Evolutionary conservation across 1,140 invertebrate species (phyloP).

Genomic region (Polypedilum vanderplanki): DNA sequence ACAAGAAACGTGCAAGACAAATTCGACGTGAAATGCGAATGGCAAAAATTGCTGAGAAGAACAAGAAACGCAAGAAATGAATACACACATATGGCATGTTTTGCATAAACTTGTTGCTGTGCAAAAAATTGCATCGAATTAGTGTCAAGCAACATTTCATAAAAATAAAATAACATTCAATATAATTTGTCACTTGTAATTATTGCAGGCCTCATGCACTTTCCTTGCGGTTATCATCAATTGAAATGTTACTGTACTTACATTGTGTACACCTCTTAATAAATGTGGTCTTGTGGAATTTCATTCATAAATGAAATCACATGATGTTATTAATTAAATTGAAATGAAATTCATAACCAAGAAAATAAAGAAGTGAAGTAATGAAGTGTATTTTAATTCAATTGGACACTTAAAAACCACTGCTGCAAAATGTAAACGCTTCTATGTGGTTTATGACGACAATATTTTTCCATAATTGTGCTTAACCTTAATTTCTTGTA

Average conservation of each 20-base stretch:
- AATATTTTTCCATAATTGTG: too few species aligned
- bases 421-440: not conserved
- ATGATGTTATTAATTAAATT: not conserved
- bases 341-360: not conserved
- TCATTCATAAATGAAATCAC: not conserved
- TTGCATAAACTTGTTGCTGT: slow-evolving; percentile 4
- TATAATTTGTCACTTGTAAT: slow-evolving; percentile 14
- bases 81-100: not conserved
- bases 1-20: slow-evolving; percentile 44
- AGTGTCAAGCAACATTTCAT: slow-evolving; percentile 7
- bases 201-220: slow-evolving; percentile 4
- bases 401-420: not conserved
- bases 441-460: too few species aligned
- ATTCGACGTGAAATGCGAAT: slow-evolving; percentile 16
- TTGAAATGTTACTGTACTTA: not conserved
- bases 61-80: not conserved
- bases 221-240: not conserved
- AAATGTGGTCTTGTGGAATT: not conserved
- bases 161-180: not conserved
- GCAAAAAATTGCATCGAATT: slow-evolving; percentile 6
- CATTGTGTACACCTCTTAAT: not conserved
- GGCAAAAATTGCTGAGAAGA: not conserved
- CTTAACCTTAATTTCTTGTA: too few species aligned
- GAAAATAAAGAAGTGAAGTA: not conserved
- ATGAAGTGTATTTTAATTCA: slow-evolving; percentile 4